Base-by-base conservation (phyloP, 1,140 invertebrate species). In the Drosophila prosaltans region DNA sequence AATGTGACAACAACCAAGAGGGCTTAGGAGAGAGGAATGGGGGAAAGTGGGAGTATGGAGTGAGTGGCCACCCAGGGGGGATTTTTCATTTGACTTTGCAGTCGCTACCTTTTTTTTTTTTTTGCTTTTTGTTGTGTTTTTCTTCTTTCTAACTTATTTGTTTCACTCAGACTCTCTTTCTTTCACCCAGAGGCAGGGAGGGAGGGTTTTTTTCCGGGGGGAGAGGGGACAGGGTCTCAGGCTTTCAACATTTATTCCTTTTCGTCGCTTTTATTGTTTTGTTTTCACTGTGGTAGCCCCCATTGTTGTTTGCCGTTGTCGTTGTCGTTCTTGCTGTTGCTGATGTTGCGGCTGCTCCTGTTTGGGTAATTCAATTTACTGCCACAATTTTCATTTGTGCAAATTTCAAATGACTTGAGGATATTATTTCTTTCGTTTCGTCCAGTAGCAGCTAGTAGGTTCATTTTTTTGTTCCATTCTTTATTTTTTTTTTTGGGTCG, bases 341-440 rank as follows among this genome's bases (percentile, higher is more conserved):
- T 65, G 26, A 11, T 78, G 67, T 59, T 78, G 41, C 68, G 68
- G 65, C 69, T 66, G 45, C 16, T 36, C 26, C 39, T 51, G 51
- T 77, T 85, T 77, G 78, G 76, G 84, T 89, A 89, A 89, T 89
- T 89, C 84, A 89, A 89, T 89, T 89, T 89, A 78, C 80, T 78
- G 84, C 72, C 84, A 83, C 84, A 78, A 88, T 89, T 89, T 89
- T 81, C 82, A 86, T 81, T 81, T 82, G 80, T 80, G 66, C 71
- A 89, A 89, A 89, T 83, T 83, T 75, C 63, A 41, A 80, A 83
- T 78, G 83, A 81, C 71, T 78, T 67, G 71, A 63, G 63, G 67
- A 70, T 40, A 67, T 51, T 69, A 16, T 66, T 9, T 54, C 11
- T 32, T 16, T 32, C 28, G 26, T 65, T 65, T 30, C 21, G 48